Percentiles rank a stretch among this genome's conserved stretches.
phyloP scores from a whole-genome alignment of 2,113 vertebrate species.

The Gallinago undulata region DNA sequence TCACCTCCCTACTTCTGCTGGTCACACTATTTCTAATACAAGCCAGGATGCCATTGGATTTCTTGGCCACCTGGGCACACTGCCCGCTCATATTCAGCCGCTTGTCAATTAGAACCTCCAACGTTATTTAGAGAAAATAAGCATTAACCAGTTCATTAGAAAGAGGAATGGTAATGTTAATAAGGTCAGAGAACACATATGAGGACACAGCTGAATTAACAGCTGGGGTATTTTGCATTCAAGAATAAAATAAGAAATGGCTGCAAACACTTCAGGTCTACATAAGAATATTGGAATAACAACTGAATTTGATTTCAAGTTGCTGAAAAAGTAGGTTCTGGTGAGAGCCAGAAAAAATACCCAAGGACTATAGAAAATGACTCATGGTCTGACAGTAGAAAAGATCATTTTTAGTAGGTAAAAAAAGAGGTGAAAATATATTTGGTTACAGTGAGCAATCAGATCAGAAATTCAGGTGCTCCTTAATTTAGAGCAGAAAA shows the following conservation, averaged over 20 bases:
- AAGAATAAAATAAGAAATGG: neutral
- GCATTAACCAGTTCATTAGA: neutral
- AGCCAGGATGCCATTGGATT: too few species aligned
- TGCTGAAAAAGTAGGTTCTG: neutral
- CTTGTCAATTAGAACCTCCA: neutral
- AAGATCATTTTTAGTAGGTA: neutral
- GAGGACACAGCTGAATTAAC: neutral
- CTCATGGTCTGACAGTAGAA: neutral
- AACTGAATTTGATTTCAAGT: neutral
- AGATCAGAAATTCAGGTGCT: neutral
- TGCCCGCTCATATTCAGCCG: too few species aligned
- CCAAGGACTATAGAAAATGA: neutral
- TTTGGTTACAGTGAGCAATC: neutral
- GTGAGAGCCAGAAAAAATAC: neutral
- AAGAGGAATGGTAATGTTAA: neutral
- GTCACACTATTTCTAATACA: too few species aligned
- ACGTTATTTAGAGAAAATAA: neutral
- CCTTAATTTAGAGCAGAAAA: neutral
- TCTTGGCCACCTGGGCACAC: too few species aligned
- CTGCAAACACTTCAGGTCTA: neutral
- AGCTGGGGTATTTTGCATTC: neutral
- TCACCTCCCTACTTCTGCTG: too few species aligned
- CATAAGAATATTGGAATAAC: neutral
- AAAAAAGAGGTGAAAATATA: neutral
- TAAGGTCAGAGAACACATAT: neutral